Evolutionary conservation across 1,140 invertebrate species (phyloP).

Genomic region (Halictus rubicundus): DNA sequence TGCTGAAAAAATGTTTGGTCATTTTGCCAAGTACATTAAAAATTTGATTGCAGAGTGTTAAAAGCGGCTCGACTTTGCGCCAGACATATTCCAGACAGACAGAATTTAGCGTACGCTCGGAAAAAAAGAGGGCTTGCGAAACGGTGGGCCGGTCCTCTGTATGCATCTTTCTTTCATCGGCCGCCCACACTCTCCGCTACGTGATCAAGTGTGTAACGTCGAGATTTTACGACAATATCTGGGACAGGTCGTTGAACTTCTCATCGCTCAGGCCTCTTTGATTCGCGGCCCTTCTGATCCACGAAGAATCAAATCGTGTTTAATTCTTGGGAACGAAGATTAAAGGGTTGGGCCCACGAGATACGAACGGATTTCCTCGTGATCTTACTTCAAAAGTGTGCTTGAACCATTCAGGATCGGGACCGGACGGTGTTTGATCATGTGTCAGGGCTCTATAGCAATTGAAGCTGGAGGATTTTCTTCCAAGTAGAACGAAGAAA

Average conservation of each 20-base stretch:
- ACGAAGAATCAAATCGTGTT: conserved; percentile 12
- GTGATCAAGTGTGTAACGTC: conserved; percentile 57
- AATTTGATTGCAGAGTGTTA: too few species aligned
- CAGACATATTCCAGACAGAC: background rate
- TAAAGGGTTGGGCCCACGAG: background rate
- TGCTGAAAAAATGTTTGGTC: too few species aligned
- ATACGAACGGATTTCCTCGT: background rate
- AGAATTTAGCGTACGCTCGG: background rate
- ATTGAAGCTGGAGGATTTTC: too few species aligned
- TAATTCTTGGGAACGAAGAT: conserved; percentile 12
- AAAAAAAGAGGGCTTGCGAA: background rate
- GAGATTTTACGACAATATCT: conserved; percentile 71
- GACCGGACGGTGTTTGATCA: too few species aligned
- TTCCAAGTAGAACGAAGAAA: too few species aligned
- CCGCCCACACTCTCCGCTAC: conserved; percentile 40
- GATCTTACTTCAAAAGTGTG: background rate
- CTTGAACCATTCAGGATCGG: background rate
- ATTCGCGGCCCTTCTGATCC: conserved; percentile 34
- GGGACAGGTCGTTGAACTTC: conserved; percentile 68
- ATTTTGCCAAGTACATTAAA: too few species aligned
- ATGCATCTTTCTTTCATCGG: conserved; percentile 20
- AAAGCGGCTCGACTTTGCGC: too few species aligned
- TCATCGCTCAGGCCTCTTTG: conserved; percentile 23
- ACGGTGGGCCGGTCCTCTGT: background rate
- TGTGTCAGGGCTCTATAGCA: too few species aligned